A percentile compares a stretch with the other conserved stretches of the same genome.
Evolutionary conservation across 2,797 vertebrate genomes (phyloP).

Genomic region (Alfaro cultratus): DNA sequence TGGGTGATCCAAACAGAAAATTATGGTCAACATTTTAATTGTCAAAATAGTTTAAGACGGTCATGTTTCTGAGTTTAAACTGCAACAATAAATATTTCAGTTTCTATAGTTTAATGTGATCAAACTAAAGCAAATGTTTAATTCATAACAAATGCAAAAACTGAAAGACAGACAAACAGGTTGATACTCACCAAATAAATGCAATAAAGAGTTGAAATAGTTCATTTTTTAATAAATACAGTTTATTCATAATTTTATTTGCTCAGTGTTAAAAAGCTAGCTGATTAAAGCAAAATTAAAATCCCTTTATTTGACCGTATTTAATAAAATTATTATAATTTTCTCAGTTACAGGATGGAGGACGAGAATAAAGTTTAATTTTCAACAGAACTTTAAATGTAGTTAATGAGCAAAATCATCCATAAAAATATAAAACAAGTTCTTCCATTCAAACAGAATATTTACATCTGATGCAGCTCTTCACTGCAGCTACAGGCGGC

Average conservation of each 20-base stretch:
- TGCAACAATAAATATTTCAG: background rate
- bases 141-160: background rate
- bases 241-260: background rate
- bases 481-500: background rate
- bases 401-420: background rate
- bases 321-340: background rate
- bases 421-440: constrained; percentile 1
- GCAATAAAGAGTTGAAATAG: background rate
- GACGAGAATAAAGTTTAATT: background rate
- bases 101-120: background rate
- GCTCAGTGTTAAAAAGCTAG: background rate
- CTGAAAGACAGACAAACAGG: background rate
- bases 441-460: background rate
- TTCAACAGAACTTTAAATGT: background rate
- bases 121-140: background rate
- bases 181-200: background rate
- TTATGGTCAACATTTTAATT: background rate
- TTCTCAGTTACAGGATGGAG: background rate
- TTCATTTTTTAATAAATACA: background rate
- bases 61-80: background rate
- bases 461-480: constrained; percentile 1
- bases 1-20: background rate
- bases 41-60: background rate
- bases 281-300: background rate
- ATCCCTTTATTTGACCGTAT: background rate